Evolutionary conservation across 1,140 invertebrate species (phyloP), one percentile per base, ranked within the genome.

Genomic region (Panulirus ornatus): DNA sequence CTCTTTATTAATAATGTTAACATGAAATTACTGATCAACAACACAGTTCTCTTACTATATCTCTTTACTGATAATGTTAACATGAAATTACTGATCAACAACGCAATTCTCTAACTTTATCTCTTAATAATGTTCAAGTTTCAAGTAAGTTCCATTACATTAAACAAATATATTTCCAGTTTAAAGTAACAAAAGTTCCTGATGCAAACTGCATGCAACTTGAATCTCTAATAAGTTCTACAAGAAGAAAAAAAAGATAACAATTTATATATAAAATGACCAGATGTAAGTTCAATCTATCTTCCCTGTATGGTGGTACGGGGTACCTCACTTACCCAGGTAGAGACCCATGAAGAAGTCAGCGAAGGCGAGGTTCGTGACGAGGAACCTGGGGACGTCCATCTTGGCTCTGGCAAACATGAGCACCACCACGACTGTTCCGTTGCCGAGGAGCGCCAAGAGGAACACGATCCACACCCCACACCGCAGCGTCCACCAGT

Each of bases 261-360:
- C 1, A 2, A 11, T n/a, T 6, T 27, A 19, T 34, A 0, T 8
- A 1, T 70, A 22, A 70, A 8, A 70, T n/a, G 51, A 54, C n/a
- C n/a, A n/a, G n/a, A n/a, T n/a, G n/a, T n/a, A n/a, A n/a, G n/a
- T n/a, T n/a, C n/a, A n/a, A n/a, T n/a, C n/a, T n/a, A n/a, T n/a
- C n/a, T n/a, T n/a, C n/a, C 22, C 9, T 11, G 9, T 9, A 54
- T 54, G 51, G 51, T 54, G 51, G 22, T 22, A 54, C 51, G 9
- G 51, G 51, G 51, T 22, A 54, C 51, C 22, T 11, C 51, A 34
- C 78, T 92, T 93, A 96, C 95, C 95, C 88, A 99, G 94, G 94
- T 99, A 99, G 75, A 99, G 95, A 63, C 98, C 99, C 98, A 99
- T 99, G 93, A 97, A 98, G 93, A 99, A 98, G 94, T 99, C 98